phyloP scores from a whole-genome alignment of 2,888 invertebrate genomes.

The Lottia scabra region DNA sequence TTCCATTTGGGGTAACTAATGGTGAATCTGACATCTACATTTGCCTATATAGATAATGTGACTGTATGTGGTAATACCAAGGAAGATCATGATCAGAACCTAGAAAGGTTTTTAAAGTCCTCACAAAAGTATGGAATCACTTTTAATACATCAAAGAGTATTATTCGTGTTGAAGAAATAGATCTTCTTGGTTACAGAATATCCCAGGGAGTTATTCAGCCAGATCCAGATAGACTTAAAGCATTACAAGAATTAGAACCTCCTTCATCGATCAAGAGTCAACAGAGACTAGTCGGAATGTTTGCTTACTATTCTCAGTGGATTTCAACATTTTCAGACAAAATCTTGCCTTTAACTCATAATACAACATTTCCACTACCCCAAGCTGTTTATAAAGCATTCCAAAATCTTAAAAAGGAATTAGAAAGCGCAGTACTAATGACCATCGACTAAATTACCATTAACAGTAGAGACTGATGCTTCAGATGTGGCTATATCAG shows the following conservation, averaged over 20 bases:
- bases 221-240: background rate
- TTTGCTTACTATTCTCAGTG: conserved; percentile 18
- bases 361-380: conserved; percentile 9
- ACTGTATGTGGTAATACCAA: background rate
- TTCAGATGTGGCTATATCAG: conserved; percentile 16
- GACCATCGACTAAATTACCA: background rate
- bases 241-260: background rate
- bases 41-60: background rate
- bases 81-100: background rate
- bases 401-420: conserved; percentile 14
- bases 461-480: conserved; percentile 17
- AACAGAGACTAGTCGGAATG: conserved; percentile 15
- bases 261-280: background rate
- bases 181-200: background rate
- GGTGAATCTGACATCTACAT: background rate
- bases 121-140: background rate
- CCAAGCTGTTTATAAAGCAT: background rate
- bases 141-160: background rate
- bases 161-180: background rate
- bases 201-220: background rate
- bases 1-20: conserved; percentile 3
- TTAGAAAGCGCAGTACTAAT: background rate
- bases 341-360: conserved; percentile 4
- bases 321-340: conserved; percentile 18
- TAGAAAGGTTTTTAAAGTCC: background rate